Conservation (phyloP, 2,888 invertebrate genomes). For the Cataglyphis livida region DNA sequence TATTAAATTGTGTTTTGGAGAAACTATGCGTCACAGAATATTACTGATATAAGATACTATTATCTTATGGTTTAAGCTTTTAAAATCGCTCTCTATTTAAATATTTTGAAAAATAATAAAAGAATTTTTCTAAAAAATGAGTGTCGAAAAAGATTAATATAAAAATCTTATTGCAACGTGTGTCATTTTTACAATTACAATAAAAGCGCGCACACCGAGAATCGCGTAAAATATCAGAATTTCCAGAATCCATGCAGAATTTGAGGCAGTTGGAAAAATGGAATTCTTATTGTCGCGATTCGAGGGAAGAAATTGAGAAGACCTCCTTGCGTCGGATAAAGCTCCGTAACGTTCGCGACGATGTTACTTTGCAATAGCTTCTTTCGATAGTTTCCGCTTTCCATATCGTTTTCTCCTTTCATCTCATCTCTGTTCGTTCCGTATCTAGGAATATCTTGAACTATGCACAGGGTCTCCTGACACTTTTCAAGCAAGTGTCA, state of each 20-base stretch:
- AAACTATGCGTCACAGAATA: conserved; percentile 1
- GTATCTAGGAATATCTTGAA: conserved; percentile 37
- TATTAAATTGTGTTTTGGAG: conserved; percentile 18
- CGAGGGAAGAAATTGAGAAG: conserved; percentile 37
- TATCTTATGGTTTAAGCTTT: background rate
- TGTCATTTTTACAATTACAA: background rate
- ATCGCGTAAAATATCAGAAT: conserved; percentile 5
- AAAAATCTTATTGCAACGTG: background rate
- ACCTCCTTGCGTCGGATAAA: conserved; percentile 40
- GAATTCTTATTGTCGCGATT: conserved; percentile 55
- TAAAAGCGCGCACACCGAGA: background rate
- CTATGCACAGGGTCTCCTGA: conserved; percentile 2
- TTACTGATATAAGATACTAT: background rate
- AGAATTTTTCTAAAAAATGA: background rate
- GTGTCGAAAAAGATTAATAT: background rate
- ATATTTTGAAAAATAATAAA: too few relatives aligned
- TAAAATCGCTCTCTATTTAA: background rate
- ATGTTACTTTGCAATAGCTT: conserved; percentile 47
- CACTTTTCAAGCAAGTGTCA: conserved; percentile 6
- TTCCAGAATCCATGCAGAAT: background rate
- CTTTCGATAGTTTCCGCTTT: conserved; percentile 29
- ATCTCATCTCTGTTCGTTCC: conserved; percentile 2
- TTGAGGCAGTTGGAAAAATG: conserved; percentile 48
- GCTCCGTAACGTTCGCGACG: conserved; percentile 41
- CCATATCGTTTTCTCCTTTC: conserved; percentile 19